Conservation (phyloP, 2,797 vertebrate genomes). For the Premnoplex brunnescens region DNA sequence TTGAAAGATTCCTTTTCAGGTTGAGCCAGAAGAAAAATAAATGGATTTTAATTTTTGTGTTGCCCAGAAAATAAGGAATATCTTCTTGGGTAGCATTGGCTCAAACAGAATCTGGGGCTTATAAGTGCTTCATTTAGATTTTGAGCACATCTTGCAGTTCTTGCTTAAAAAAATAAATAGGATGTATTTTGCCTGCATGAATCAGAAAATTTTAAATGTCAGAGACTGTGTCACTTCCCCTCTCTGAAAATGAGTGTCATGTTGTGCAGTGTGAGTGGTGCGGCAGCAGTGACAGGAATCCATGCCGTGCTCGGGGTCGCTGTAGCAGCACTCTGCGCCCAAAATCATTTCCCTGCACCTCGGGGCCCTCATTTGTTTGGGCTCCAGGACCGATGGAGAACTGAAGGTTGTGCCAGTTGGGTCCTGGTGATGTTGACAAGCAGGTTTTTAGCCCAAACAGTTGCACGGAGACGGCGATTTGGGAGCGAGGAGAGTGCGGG, state of each 20-base stretch:
- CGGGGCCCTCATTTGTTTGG: neutral
- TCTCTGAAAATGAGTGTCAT: neutral
- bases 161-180: neutral
- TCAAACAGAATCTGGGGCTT: neutral
- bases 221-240: neutral
- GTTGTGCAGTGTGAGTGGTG: neutral
- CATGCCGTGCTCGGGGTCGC: neutral
- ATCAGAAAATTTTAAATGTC: constrained; percentile 7
- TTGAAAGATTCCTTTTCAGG: neutral
- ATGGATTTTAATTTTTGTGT: neutral
- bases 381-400: neutral
- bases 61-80: neutral
- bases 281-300: neutral
- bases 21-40: neutral
- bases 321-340: neutral
- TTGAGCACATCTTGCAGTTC: neutral
- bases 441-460: rapidly evolving
- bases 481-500: neutral
- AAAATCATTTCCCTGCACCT: neutral
- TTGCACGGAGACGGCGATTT: rapidly evolving
- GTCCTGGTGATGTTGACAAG: neutral
- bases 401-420: neutral
- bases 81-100: neutral
- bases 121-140: neutral
- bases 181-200: neutral